These are phyloP conservation scores for Sander vitreus DNA, from an alignment of 2,113 vertebrate genomes.

Conservation along the genomic window DNA sequence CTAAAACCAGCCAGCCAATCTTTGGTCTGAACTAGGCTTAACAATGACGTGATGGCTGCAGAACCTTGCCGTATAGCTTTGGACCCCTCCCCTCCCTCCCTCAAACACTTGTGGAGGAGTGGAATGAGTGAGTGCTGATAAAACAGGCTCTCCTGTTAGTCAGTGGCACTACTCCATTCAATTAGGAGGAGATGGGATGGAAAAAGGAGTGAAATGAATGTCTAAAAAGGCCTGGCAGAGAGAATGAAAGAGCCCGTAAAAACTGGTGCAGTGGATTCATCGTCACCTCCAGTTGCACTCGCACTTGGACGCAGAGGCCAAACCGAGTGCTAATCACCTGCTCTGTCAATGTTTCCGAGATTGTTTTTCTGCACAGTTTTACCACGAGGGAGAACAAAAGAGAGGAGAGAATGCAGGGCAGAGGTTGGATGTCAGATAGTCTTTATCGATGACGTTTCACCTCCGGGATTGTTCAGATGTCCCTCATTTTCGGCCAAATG, in stretches of 20 bases:
- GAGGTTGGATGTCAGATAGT: background rate
- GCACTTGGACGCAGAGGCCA: conserved; percentile 14
- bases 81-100: conserved; percentile 24
- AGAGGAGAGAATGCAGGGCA: background rate
- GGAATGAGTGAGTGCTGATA: conserved; percentile 70
- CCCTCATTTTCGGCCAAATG: too few relatives aligned
- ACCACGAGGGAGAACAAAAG: background rate
- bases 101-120: conserved; percentile 49
- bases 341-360: conserved; percentile 7
- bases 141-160: conserved; percentile 64
- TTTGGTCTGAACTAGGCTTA: too few relatives aligned
- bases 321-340: conserved; percentile 26
- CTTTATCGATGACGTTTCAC: background rate
- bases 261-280: conserved; percentile 31
- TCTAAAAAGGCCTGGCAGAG: conserved; percentile 35
- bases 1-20: too few relatives aligned
- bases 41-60: conserved; percentile 29
- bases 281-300: conserved; percentile 42
- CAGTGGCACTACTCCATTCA: conserved; percentile 67
- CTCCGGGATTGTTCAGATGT: too few relatives aligned
- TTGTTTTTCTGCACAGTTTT: conserved; percentile 22
- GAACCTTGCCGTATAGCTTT: conserved; percentile 11
- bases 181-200: conserved; percentile 68
- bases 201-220: conserved; percentile 42
- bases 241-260: conserved; percentile 45